Evolutionary conservation across 1,140 invertebrate genomes (phyloP).

Genomic region (Drosophila seguyi): DNA sequence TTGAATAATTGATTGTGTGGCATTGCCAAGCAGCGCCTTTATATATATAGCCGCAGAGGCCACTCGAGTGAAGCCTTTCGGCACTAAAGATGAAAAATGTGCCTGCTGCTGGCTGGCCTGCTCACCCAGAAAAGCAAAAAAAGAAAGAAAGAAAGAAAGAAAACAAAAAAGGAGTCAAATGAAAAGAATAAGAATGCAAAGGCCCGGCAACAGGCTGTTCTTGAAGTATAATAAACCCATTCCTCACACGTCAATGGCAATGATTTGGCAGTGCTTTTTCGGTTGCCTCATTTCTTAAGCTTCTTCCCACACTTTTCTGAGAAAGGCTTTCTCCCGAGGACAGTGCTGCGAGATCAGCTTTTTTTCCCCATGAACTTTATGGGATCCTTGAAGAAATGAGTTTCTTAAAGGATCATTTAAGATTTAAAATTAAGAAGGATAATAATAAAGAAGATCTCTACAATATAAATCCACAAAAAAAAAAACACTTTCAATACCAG

Average conservation of each 20-base stretch:
- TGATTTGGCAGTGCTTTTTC: slow-evolving; percentile 47
- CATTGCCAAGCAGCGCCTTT: slow-evolving; percentile 38
- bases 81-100: slow-evolving; percentile 47
- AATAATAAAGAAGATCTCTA: neutral
- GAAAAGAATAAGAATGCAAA: slow-evolving; percentile 19
- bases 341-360: slow-evolving; percentile 1
- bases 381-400: too few species aligned
- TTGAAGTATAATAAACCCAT: slow-evolving; percentile 55
- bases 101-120: neutral
- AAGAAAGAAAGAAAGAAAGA: slow-evolving; percentile 6
- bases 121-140: neutral
- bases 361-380: neutral
- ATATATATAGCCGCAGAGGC: slow-evolving; percentile 42
- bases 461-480: neutral
- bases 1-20: slow-evolving; percentile 66
- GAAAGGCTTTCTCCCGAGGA: neutral
- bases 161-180: slow-evolving; percentile 11
- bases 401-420: neutral
- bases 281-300: neutral
- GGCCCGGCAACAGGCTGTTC: slow-evolving; percentile 34
- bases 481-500: neutral
- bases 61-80: slow-evolving; percentile 54
- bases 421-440: too few species aligned
- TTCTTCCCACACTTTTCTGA: neutral
- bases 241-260: slow-evolving; percentile 47